Base-by-base conservation (phyloP, 53 echinoderm and acorn worm species). In the Glandiceps talaboti region DNA sequence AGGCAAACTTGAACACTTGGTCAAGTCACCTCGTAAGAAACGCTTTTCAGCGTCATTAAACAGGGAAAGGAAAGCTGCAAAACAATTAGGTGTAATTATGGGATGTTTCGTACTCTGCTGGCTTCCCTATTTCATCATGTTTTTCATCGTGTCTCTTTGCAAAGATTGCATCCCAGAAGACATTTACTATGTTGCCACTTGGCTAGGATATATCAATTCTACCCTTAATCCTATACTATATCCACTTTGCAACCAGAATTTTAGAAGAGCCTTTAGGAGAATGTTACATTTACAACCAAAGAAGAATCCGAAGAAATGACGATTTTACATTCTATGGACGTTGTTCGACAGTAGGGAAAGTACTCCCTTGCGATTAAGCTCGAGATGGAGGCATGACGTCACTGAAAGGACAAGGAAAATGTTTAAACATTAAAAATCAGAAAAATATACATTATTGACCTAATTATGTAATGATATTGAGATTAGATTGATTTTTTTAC, bases 201-300 rank as follows among this genome's bases (percentile, higher is more conserved):
- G 96, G 96, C 73, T 96, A 31, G 96, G 96, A 1, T 96, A 96
- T 79, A 80, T 96, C 31, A 96, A 96, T 79, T 96, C 96, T 27
- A 92, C 96, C 0, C 82, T 96, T 1, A 96, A 96, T 29, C 96
- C 96, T 26, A 82, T 96, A 32, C 92, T 96, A 30, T 96, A 96
- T 85, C 96, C 96, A 0, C 45, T 96, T 81, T 96, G 96, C 79
- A 96, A 96, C 33, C 88, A 89, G 29, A 93, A 92, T 31, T 96
- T 96, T 31, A 83, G 96, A 74, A 93, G 90, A 83, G 90, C 96
- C 29, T 96, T 96, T 79, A 85, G 90, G 33, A 83, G 87, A 75
- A 96, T 96, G 25, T 82, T 96, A 27, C 85, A 83, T 76, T 45
- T 45, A 45, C 64, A 45, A 20, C 64, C 64, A 6, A 45, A 20